Conservation (phyloP, 2,888 invertebrate species). For the Tridacna gigas region DNA sequence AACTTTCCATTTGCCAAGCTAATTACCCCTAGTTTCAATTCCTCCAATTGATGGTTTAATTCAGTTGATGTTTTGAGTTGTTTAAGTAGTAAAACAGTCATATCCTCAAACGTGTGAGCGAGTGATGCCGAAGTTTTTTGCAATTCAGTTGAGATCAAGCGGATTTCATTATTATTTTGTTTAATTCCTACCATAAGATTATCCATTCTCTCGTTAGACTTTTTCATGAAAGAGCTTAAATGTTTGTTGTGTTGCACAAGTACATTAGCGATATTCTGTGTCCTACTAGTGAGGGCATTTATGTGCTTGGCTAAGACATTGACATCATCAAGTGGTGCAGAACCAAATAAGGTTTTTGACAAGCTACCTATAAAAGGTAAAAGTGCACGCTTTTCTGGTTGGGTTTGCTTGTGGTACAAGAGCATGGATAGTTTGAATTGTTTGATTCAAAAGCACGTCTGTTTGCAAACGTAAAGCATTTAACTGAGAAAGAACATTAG, state of each 20-base stretch:
- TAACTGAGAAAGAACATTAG: slow-evolving; percentile 34
- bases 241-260: slow-evolving; percentile 27
- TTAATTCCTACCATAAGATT: slow-evolving; percentile 18
- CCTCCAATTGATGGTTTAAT: slow-evolving; percentile 30
- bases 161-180: slow-evolving; percentile 5
- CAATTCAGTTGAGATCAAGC: neutral
- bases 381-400: slow-evolving; percentile 27
- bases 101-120: slow-evolving; percentile 15
- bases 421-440: too few relatives aligned
- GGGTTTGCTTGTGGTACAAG: neutral
- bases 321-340: slow-evolving; percentile 57
- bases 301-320: slow-evolving; percentile 42
- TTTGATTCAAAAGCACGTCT: slow-evolving; percentile 3
- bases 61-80: slow-evolving; percentile 15
- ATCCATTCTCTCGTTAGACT: slow-evolving; percentile 12
- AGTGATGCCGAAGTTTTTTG: neutral
- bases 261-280: slow-evolving; percentile 25
- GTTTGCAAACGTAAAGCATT: slow-evolving; percentile 28
- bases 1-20: slow-evolving; percentile 35
- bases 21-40: slow-evolving; percentile 25
- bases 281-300: slow-evolving; percentile 23
- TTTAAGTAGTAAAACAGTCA: neutral
- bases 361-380: slow-evolving; percentile 54
- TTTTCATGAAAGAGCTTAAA: slow-evolving; percentile 11
- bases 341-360: slow-evolving; percentile 52